Base-by-base conservation (phyloP, 2,797 vertebrate species). In the Malurus splendens region DNA sequence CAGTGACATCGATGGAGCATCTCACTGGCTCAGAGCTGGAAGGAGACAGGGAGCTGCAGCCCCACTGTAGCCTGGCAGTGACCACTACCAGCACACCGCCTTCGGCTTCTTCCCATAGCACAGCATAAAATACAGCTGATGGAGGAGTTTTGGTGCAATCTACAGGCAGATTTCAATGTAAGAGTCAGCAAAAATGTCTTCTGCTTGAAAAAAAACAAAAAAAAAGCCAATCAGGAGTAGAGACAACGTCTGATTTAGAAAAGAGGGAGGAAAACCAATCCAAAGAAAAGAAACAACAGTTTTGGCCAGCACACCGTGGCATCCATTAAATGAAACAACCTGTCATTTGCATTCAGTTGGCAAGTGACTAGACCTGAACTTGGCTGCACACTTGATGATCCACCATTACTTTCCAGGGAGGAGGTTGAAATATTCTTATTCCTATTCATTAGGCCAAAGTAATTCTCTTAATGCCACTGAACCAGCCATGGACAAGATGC, bases 391-490 rank as follows among this genome's bases (percentile, higher is more conserved):
- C 47, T 94, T 92, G 88, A 94, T 87, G 92, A 90, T 75, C 25
- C 92, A 94, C 96, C 94, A 91, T 93, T 94, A 87, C 73, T 76
- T 91, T 90, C 90, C 94, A 95, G 52, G 74, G 92, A 92, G 86
- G 86, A 80, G 90, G 67, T 11, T 83, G 88, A 96, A 97, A 96
- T 95, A 95, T 95, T 93, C 88, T 95, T 96, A 95, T 94, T 95
- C 89, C 92, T 94, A 95, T 96, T 96, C 93, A 89, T 96, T 94
- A 95, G 90, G 82, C 92, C 94, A 95, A 95, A 96, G 93, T 91
- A 95, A 96, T 96, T 96, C 95, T 95, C 96, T 96, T 93, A 94
- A 94, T 91, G 73, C 91, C 86, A 77, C 85, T 16, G 61, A 90
- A 93, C 92, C 93, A 94, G 89, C 91, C 64, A 86, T 56, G 90